Conservation (phyloP, 1,140 invertebrate genomes). For the Lucilia cuprina region DNA sequence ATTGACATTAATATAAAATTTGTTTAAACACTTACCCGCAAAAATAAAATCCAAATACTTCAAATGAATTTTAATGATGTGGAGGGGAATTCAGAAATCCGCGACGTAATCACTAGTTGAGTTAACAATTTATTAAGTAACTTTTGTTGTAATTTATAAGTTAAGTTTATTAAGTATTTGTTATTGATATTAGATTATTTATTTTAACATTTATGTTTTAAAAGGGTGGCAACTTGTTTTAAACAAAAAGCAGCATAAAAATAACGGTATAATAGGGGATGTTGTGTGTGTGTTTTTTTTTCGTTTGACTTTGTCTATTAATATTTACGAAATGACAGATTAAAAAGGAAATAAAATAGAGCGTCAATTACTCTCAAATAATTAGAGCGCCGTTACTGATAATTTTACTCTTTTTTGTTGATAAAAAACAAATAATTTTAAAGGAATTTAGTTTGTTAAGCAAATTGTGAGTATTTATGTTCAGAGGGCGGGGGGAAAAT, state of each 20-base stretch:
- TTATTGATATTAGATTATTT: background rate
- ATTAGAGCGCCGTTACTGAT: background rate
- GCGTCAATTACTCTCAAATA: background rate
- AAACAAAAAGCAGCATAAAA: background rate
- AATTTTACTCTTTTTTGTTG: background rate
- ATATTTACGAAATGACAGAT: background rate
- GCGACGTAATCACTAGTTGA: background rate
- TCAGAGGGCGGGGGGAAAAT: background rate
- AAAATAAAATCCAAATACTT: background rate
- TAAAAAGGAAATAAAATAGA: background rate
- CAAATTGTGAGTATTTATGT: background rate
- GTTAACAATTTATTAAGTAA: background rate
- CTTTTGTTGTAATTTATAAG: background rate
- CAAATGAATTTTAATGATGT: background rate
- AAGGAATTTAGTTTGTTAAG: background rate
- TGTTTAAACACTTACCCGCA: background rate
- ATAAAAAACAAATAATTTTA: too few relatives aligned
- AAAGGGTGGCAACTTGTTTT: background rate
- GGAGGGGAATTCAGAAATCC: too few relatives aligned
- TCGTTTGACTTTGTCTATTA: too few relatives aligned
- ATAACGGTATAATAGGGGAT: slow-evolving; percentile 9
- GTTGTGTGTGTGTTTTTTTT: background rate
- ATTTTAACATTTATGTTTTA: background rate
- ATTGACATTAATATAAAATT: background rate
- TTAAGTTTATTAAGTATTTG: background rate